Evolutionary conservation across 1,140 invertebrate genomes (phyloP).

Genomic region (Ceratosolen solmsi): DNA sequence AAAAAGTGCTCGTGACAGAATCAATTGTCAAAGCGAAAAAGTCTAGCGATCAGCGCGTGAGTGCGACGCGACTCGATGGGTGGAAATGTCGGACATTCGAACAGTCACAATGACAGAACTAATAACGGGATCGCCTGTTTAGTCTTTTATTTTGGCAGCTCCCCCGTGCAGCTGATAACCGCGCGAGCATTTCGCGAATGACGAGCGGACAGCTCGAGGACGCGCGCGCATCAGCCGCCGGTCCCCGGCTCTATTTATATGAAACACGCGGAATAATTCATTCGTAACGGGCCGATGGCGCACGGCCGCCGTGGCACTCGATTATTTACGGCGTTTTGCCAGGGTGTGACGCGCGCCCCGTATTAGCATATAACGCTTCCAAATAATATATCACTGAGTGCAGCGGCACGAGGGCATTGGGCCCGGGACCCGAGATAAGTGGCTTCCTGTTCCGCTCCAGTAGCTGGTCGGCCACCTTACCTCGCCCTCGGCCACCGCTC

Average conservation of each 20-base stretch:
- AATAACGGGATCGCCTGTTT: neutral
- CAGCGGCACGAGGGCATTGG: constrained; percentile 49
- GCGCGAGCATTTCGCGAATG: neutral
- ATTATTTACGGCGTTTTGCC: constrained; percentile 39
- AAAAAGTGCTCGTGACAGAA: no score
- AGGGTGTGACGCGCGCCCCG: neutral
- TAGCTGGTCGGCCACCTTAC: constrained; percentile 6
- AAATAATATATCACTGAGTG: constrained; percentile 63
- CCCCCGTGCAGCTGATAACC: neutral
- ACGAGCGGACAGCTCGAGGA: neutral
- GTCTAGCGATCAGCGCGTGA: no score
- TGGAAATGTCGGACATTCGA: neutral
- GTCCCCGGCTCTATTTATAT: constrained; percentile 29
- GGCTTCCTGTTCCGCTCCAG: constrained; percentile 58
- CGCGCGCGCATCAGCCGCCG: neutral
- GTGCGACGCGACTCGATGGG: no score
- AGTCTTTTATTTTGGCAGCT: neutral
- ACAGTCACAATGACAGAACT: neutral
- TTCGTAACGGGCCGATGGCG: constrained; percentile 17
- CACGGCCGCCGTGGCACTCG: neutral
- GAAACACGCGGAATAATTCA: constrained; percentile 36
- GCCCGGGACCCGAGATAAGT: constrained; percentile 56
- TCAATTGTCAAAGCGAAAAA: no score
- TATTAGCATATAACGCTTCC: constrained; percentile 64
- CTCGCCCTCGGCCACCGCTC: neutral